Evolutionary conservation across 2,888 invertebrate genomes (phyloP).

Genomic region (Nemapogon koenigi): DNA sequence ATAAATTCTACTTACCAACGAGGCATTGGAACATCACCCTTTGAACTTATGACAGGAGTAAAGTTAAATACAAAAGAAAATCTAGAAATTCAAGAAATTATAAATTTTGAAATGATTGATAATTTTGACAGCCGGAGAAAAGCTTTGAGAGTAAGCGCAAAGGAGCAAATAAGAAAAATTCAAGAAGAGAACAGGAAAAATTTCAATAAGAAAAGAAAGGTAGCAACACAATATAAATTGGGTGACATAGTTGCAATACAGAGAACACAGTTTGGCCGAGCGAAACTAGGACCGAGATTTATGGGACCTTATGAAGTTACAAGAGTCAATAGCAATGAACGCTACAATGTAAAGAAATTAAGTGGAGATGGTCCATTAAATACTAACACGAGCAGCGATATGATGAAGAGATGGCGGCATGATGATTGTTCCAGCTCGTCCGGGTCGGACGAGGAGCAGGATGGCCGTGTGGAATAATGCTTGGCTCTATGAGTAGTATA

Average conservation of each 20-base stretch:
- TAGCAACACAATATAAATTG: constrained; percentile 6
- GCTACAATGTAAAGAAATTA: constrained; percentile 7
- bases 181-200: constrained; percentile 9
- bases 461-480: no score
- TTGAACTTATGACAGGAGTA: constrained; percentile 9
- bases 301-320: constrained; percentile 7
- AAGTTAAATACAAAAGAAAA: constrained; percentile 12
- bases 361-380: constrained; percentile 1
- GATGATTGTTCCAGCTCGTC: not conserved
- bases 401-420: constrained; percentile 10
- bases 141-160: constrained; percentile 1
- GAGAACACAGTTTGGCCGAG: constrained; percentile 6
- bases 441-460: no score
- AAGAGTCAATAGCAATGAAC: constrained; percentile 1
- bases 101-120: not conserved
- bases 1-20: constrained; percentile 17
- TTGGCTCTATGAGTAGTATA: no score
- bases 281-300: constrained; percentile 3
- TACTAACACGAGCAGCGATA: constrained; percentile 1
- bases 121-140: constrained; percentile 8
- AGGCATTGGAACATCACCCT: constrained; percentile 10
- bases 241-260: constrained; percentile 9
- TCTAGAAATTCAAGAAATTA: constrained; percentile 7
- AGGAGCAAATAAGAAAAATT: constrained; percentile 6
- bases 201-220: constrained; percentile 11